Percentiles rank a stretch among this genome's conserved stretches.
These are phyloP conservation scores for Rhingia rostrata DNA, from an alignment of 2,888 invertebrate species.

Conservation along the genomic window DNA sequence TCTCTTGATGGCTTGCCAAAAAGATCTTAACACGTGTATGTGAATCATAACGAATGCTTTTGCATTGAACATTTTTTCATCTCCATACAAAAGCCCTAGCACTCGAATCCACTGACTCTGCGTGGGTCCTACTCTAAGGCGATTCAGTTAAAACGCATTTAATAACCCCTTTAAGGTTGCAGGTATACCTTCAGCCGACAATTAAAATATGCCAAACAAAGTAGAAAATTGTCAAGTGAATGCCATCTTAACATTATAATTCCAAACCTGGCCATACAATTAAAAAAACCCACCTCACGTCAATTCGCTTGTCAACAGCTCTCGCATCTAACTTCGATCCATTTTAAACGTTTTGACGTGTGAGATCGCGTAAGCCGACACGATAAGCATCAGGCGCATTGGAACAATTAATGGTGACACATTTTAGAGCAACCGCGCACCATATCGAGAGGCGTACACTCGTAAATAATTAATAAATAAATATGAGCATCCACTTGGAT, in stretches of 20 bases:
- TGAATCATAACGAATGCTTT: too few relatives aligned
- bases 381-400: conserved; percentile 32
- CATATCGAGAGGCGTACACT: conserved; percentile 24
- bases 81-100: too few relatives aligned
- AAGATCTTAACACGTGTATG: too few relatives aligned
- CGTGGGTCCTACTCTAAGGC: too few relatives aligned
- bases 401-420: conserved; percentile 47
- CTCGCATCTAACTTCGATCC: conserved; percentile 14
- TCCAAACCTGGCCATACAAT: conserved; percentile 36
- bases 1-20: too few relatives aligned
- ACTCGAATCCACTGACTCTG: too few relatives aligned
- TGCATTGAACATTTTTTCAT: too few relatives aligned
- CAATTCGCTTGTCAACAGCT: conserved; percentile 38
- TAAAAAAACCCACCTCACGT: conserved; percentile 22
- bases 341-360: conserved; percentile 34
- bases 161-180: too few relatives aligned
- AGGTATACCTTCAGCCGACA: too few relatives aligned
- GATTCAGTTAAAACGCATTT: too few relatives aligned
- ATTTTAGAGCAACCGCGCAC: conserved; percentile 1
- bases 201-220: too few relatives aligned
- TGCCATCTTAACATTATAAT: not conserved
- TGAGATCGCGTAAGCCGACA: conserved; percentile 35
- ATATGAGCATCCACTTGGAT: conserved; percentile 4
- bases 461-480: conserved; percentile 49
- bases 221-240: too few relatives aligned